Percentiles rank a stretch among this genome's conserved stretches.
Conservation (phyloP, 2,797 vertebrate species). For the Platyrinchus mystaceus region DNA sequence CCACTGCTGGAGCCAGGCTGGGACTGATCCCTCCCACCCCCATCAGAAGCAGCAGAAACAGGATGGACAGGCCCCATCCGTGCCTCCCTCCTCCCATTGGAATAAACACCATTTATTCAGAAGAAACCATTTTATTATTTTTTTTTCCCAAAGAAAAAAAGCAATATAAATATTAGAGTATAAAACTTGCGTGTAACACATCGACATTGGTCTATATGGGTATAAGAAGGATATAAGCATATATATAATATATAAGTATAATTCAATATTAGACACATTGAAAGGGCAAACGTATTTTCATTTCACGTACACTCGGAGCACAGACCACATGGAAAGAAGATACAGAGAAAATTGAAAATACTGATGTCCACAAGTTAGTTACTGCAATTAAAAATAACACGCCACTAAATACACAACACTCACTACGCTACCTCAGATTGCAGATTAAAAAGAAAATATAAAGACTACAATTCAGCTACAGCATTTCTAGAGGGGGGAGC, state of each 20-base stretch:
- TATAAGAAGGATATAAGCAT: slow-evolving; percentile 81
- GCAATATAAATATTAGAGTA: slow-evolving; percentile 99
- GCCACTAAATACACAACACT: slow-evolving; percentile 68
- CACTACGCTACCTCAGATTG: slow-evolving; percentile 61
- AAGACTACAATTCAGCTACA: slow-evolving; percentile 66
- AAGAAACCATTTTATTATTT: slow-evolving; percentile 94
- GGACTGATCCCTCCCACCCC: not conserved
- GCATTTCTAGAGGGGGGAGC: slow-evolving; percentile 21
- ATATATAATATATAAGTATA: slow-evolving; percentile 81
- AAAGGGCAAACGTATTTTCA: slow-evolving; percentile 73
- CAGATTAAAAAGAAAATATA: slow-evolving; percentile 72
- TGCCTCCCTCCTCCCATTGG: not conserved
- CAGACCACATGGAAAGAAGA: slow-evolving; percentile 69
- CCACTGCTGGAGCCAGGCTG: not conserved
- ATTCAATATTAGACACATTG: slow-evolving; percentile 78
- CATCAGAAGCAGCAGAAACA: fast-evolving
- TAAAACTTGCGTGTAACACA: slow-evolving; percentile 97
- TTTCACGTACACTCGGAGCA: slow-evolving; percentile 74
- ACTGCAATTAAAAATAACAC: slow-evolving; percentile 65
- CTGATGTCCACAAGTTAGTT: slow-evolving; percentile 70
- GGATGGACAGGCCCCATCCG: not conserved
- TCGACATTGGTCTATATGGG: slow-evolving; percentile 82
- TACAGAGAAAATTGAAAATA: slow-evolving; percentile 62
- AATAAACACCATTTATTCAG: slow-evolving; percentile 74
- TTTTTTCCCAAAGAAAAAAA: slow-evolving; percentile 95